Evolutionary conservation across 2,797 vertebrate species (phyloP).

Genomic region (Cossypha dichroa): DNA sequence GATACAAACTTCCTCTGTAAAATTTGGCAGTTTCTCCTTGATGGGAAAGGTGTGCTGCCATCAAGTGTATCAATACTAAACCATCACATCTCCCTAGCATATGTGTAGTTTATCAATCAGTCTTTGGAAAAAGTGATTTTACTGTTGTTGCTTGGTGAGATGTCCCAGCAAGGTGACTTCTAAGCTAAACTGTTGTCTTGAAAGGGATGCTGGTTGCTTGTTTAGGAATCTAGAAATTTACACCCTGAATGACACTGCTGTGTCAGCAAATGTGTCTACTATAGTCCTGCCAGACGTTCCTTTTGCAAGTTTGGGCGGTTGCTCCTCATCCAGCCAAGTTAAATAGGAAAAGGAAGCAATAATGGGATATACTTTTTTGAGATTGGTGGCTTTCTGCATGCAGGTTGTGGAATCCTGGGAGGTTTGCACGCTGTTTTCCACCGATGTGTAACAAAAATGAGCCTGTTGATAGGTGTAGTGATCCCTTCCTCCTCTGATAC

Average conservation of each 20-base stretch:
- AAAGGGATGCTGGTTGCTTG: not conserved
- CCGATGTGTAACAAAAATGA: not conserved
- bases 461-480: not conserved
- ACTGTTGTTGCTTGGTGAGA: not conserved
- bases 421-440: not conserved
- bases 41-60: not conserved
- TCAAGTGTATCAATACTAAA: not conserved
- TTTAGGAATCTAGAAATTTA: not conserved
- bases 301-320: not conserved
- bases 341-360: constrained; percentile 54
- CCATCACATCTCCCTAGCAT: not conserved
- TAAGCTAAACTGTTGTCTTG: not conserved
- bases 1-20: not conserved
- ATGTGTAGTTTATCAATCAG: fast-evolving
- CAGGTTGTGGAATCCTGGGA: not conserved
- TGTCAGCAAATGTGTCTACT: not conserved
- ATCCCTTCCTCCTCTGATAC: not conserved
- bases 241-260: not conserved
- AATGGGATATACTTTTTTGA: not conserved
- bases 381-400: not conserved
- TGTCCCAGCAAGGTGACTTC: not conserved
- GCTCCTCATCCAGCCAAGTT: constrained; percentile 17
- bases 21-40: not conserved
- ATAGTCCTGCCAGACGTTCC: not conserved
- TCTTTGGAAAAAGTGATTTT: not conserved